Conservation (phyloP, 1,140 invertebrate species). For the Bombyx mori region DNA sequence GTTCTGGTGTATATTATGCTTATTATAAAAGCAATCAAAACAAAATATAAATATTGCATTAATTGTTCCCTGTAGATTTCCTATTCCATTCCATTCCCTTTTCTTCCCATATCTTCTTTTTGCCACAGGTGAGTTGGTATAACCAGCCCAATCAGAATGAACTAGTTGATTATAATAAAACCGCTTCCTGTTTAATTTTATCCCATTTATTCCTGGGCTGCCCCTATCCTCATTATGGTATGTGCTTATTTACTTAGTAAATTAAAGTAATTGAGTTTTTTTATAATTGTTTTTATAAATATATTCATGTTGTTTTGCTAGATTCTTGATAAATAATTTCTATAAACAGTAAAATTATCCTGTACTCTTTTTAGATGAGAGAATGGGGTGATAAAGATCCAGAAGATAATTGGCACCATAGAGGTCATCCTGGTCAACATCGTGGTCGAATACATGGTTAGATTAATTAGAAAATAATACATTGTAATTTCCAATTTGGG, state of each 20-base stretch:
- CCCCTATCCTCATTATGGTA: conserved; percentile 61
- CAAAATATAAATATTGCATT: no score
- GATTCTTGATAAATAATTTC: background rate
- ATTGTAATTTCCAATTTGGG: background rate
- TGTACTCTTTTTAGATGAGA: conserved; percentile 43
- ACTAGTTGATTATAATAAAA: conserved; percentile 54
- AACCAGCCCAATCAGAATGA: conserved; percentile 47
- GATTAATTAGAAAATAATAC: background rate
- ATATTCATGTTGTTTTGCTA: background rate
- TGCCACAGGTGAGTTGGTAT: conserved; percentile 47
- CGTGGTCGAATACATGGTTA: conserved; percentile 54
- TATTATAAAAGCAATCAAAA: no score
- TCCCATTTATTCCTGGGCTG: conserved; percentile 67
- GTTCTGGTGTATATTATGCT: no score
- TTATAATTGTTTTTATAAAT: background rate
- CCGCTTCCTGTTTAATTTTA: conserved; percentile 48
- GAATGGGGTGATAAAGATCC: conserved; percentile 64
- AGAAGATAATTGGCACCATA: conserved; percentile 59
- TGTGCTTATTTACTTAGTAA: conserved; percentile 17
- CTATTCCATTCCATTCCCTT: no score
- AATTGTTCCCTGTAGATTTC: no score
- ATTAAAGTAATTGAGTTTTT: conserved; percentile 2
- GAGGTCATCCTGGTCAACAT: conserved; percentile 50
- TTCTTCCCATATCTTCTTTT: conserved; percentile 10
- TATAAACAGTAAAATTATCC: background rate